Evolutionary conservation across 1,140 invertebrate species (phyloP).

Genomic region (Macrobrachium nipponense): DNA sequence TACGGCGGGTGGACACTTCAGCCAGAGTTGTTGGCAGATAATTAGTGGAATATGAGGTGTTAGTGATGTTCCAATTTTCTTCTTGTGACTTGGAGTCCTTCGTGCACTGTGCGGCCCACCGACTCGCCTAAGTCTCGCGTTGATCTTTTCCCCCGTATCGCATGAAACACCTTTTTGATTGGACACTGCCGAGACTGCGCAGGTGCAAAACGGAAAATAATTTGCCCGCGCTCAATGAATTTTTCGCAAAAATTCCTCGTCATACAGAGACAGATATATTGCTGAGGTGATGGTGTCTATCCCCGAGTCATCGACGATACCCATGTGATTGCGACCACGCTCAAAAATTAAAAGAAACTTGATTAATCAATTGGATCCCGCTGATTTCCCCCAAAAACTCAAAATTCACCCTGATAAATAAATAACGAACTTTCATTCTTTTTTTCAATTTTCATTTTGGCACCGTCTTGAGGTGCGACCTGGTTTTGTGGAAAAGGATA

Average conservation of each 20-base stretch:
- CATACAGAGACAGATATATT: too few relatives aligned
- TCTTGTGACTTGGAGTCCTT: slow-evolving; percentile 31
- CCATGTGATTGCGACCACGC: neutral
- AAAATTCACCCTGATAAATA: too few relatives aligned
- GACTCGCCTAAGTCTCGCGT: slow-evolving; percentile 11
- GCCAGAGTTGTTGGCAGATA: slow-evolving; percentile 57
- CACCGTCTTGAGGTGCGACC: neutral
- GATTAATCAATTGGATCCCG: too few relatives aligned
- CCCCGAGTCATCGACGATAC: neutral
- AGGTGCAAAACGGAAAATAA: slow-evolving; percentile 53
- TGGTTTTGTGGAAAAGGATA: neutral
- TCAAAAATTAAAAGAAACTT: neutral
- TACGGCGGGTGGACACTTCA: slow-evolving; percentile 61
- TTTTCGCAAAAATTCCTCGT: slow-evolving; percentile 1
- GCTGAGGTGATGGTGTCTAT: neutral
- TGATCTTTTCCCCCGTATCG: slow-evolving; percentile 1
- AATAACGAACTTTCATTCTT: too few relatives aligned
- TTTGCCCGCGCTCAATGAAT: slow-evolving; percentile 52
- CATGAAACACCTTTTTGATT: slow-evolving; percentile 36
- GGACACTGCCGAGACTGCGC: slow-evolving; percentile 43
- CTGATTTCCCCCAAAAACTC: too few relatives aligned
- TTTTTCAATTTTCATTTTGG: neutral
- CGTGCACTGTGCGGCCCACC: slow-evolving; percentile 28
- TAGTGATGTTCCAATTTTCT: slow-evolving; percentile 57
- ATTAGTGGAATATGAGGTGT: slow-evolving; percentile 62